Base-by-base conservation (phyloP, 2,888 invertebrate genomes). In the Phalera bucephala region DNA sequence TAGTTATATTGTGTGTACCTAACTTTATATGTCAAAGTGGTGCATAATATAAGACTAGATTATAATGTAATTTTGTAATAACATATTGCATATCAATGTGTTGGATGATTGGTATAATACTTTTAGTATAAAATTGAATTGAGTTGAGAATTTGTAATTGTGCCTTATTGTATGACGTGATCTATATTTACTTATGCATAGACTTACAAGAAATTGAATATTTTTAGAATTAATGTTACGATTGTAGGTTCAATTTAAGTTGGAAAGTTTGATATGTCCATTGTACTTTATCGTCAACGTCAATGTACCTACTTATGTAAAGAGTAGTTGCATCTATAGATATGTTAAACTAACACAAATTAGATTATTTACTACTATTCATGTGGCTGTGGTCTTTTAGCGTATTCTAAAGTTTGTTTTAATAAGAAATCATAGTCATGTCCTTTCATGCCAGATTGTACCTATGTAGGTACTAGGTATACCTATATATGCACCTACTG, bases 351-450 rank as follows among this genome's bases (percentile, higher is more conserved):
- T 45, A 45, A 53, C 54, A 56, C 55, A 59, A 52, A 55, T 31
- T 75, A 77, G 74, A 68, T 14, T 8, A 27, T 2, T 13, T 56
- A 63, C 58, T 71, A 74, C 65, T 14, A 14, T 13, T 27, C 70
- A 65, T 77, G 79, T 82, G 84, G 83, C 84, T 85, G 83, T 84
- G 82, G 77, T 69, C 55, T 67, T 57, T 55, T 73, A 67, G 60
- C 56, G 59, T 72, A 55, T 51, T 46, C 57, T 54, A 40, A 52
- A 54, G 50, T 54, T 57, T 66, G 49, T 68, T 55, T 54, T 59
- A 14, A 1, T 72, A 71, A 70, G 68, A 76, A 77, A 77, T 80
- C 78, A 80, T 82, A 78, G 75, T 80, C 76, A 73, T 70, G 55
- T 33, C 8, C 4, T 30, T 38, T 25, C n/a, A n/a, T n/a, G n/a